Conservation (phyloP, 2,888 invertebrate species). For the Bhutanitis thaidina region DNA sequence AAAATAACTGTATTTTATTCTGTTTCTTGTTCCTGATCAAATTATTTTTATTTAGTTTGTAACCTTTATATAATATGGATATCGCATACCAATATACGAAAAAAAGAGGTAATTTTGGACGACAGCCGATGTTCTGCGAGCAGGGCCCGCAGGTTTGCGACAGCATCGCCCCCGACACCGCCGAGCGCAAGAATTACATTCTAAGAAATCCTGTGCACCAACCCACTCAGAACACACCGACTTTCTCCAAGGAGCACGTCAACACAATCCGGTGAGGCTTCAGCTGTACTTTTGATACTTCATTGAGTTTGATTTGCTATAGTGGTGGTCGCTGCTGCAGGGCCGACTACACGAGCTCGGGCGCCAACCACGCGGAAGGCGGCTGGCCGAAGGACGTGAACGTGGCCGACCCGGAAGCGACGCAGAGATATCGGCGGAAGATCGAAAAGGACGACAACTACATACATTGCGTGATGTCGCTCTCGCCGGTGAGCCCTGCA, state of each 20-base stretch:
- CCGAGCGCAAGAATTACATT: slow-evolving; percentile 57
- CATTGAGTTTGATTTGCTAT: no score
- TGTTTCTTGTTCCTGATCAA: background rate
- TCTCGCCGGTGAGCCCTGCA: slow-evolving; percentile 47
- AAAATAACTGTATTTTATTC: no score
- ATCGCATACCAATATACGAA: slow-evolving; percentile 62
- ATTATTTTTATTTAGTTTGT: background rate
- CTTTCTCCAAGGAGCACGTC: slow-evolving; percentile 58
- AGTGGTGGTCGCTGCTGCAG: slow-evolving; percentile 38
- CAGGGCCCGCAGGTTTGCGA: slow-evolving; percentile 61
- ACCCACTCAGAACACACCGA: slow-evolving; percentile 64
- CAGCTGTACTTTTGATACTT: no score
- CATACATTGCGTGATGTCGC: slow-evolving; percentile 81
- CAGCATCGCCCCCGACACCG: slow-evolving; percentile 45
- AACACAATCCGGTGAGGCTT: slow-evolving; percentile 75
- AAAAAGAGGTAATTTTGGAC: slow-evolving; percentile 64
- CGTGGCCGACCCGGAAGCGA: slow-evolving; percentile 83
- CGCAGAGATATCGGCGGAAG: slow-evolving; percentile 87
- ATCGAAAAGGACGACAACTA: slow-evolving; percentile 90
- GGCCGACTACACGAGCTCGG: slow-evolving; percentile 76
- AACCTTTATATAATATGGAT: slow-evolving; percentile 36
- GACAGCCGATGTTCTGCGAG: slow-evolving; percentile 71
- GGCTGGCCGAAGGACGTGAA: slow-evolving; percentile 91
- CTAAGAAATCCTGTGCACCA: slow-evolving; percentile 75
- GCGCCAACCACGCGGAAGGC: slow-evolving; percentile 87